Conservation (phyloP, 2,113 vertebrate species). For the Varanus salvator region DNA sequence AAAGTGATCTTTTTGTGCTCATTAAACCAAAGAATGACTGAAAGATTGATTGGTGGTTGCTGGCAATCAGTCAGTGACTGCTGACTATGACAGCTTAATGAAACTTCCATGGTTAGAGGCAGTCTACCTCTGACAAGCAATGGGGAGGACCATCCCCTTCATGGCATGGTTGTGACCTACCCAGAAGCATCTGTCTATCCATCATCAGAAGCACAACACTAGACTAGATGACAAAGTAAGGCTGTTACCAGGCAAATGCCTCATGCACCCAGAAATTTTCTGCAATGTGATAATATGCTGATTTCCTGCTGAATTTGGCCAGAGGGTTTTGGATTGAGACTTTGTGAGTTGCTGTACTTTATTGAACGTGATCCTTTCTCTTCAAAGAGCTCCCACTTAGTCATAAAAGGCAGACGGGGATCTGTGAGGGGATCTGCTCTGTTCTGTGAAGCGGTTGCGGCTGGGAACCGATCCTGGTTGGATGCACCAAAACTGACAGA, state of each 20-base stretch:
- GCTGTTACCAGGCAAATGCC: not conserved
- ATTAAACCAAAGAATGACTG: too few relatives aligned
- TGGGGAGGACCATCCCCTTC: not conserved
- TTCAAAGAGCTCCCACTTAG: not conserved
- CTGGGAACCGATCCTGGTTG: conserved; percentile 10
- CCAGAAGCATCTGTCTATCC: not conserved
- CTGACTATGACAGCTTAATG: not conserved
- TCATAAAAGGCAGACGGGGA: too few relatives aligned
- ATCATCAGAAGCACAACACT: not conserved
- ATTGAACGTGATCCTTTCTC: not conserved
- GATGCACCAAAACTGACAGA: not conserved
- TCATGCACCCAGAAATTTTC: not conserved
- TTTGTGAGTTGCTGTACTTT: not conserved
- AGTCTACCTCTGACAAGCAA: not conserved
- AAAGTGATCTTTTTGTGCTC: too few relatives aligned
- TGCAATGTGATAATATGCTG: not conserved
- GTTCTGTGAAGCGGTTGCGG: conserved; percentile 17
- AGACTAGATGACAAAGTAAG: not conserved
- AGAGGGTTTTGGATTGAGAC: not conserved
- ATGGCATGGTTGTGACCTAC: not conserved
- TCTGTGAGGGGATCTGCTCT: not conserved
- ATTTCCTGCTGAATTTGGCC: not conserved
- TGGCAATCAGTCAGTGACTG: not conserved
- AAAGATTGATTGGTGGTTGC: not conserved
- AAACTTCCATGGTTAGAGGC: not conserved